A percentile compares a stretch with the other conserved stretches of the same genome.
Evolutionary conservation across 2,888 invertebrate species (phyloP).

Genomic region (Amaurobius ferox): DNA sequence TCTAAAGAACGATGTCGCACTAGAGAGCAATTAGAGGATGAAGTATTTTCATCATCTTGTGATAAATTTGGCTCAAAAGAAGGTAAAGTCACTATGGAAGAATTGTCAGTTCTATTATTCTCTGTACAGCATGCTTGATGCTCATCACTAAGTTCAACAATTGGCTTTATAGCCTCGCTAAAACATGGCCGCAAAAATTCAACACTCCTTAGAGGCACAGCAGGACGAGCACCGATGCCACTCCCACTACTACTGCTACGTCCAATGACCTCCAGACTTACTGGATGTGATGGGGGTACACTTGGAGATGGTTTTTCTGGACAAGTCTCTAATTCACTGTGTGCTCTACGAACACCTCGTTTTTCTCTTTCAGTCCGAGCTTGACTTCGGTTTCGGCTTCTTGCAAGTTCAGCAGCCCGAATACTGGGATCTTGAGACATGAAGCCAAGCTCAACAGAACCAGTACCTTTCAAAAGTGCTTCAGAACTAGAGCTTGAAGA

Average conservation of each 20-base stretch:
- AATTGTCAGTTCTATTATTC: slow-evolving; percentile 36
- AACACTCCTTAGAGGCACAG: slow-evolving; percentile 62
- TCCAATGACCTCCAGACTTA: slow-evolving; percentile 75
- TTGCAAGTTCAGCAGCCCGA: slow-evolving; percentile 70
- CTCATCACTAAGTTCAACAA: slow-evolving; percentile 90
- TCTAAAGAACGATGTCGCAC: slow-evolving; percentile 74
- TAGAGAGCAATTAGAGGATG: slow-evolving; percentile 60
- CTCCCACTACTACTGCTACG: slow-evolving; percentile 71
- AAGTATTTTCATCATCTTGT: slow-evolving; percentile 29
- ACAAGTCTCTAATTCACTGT: slow-evolving; percentile 76
- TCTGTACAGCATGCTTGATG: slow-evolving; percentile 80
- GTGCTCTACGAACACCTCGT: slow-evolving; percentile 76
- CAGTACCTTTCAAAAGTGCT: slow-evolving; percentile 79
- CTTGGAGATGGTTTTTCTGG: slow-evolving; percentile 71
- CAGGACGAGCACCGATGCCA: slow-evolving; percentile 52
- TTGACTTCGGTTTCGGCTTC: slow-evolving; percentile 61
- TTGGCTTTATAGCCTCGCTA: slow-evolving; percentile 88
- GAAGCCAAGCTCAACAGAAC: slow-evolving; percentile 81
- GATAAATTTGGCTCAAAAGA: slow-evolving; percentile 36
- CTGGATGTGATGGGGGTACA: slow-evolving; percentile 75
- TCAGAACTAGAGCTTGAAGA: slow-evolving; percentile 72
- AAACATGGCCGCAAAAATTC: slow-evolving; percentile 78
- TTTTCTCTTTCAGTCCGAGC: slow-evolving; percentile 67
- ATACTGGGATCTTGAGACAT: slow-evolving; percentile 75
- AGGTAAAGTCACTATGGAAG: slow-evolving; percentile 23